Base-by-base conservation (phyloP, 2,888 invertebrate genomes). In the Apodemia mormo region DNA sequence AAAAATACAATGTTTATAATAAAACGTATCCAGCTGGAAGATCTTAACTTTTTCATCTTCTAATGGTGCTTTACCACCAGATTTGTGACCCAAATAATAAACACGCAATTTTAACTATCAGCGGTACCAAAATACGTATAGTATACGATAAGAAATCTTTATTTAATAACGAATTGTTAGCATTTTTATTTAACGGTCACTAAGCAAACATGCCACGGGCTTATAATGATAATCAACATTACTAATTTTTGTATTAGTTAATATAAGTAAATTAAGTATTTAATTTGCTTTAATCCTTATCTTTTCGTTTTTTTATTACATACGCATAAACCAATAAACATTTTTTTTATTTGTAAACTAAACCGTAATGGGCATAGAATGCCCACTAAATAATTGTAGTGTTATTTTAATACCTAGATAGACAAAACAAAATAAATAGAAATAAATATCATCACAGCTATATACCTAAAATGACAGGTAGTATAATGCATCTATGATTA, bases 51-150 rank as follows among this genome's bases (percentile, higher is more conserved):
- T 66, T 66, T 33, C 66, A 29, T 52, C 49, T 66, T 7, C 45
- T 29, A 7, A 12, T 12, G 5, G 43, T 66, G 33, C 29, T 1
- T 45, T 49, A 29, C 14, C 33, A 30, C 52, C 66, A 30, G 7
- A 61, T 30, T 33, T 33, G 30, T 61, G 61, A 61, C 61, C 61
- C 30, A 61, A 61, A 61, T 33, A 61, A 61, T 33, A 9, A 61
- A 61, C 61, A 61, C 61, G 61, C 33, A 61, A 61, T 61, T 61
- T 61, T 33, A 12, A 61, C 30, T 61, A 61, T 61, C 61, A 61
- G 61, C 61, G 33, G 30, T 61, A 61, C 33, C 30, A 33, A 61
- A 61, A 61, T 61, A 61, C 9, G 30, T 30, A 33, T 30, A 61
- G 30, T 30, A 22, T 9, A 30, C 61, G 61, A 61, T 61, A 61